Base-by-base conservation (phyloP, 2,888 invertebrate species). In the Pseudeuparius sepicola region DNA sequence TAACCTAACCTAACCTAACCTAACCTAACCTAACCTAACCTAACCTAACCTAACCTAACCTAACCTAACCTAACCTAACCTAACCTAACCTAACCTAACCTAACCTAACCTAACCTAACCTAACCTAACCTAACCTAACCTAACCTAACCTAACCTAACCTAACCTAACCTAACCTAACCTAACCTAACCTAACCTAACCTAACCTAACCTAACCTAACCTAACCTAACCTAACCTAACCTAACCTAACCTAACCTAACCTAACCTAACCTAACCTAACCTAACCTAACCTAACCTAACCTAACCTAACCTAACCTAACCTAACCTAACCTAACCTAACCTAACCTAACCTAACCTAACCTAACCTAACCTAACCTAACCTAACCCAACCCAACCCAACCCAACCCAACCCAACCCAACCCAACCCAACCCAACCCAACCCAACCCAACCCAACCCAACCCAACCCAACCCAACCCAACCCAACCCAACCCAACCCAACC, bases 231-330 rank as follows among this genome's bases (percentile, higher is more conserved):
- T 36, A 40, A 40, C 41, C 44, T 35, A 37, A 44, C 44, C 44
- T 37, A 42, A 41, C 41, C 37, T 34, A 37, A 41, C 41, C 41
- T 32, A 39, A 41, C 36, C 43, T 36, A 39, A 41, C 43, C 34
- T 31, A 37, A 35, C 43, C 41, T 34, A 39, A 43, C 41, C 43
- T 34, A 39, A 38, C 26, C 26, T 11, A 25, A 25, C 26, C 26
- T 11, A 25, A 25, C 26, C 26, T 11, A 25, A 25, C 26, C 26
- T 11, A 25, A 38, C 26, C 26, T 11, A 25, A 20, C 20, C 20
- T 9, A 20, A 20, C 20, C 20, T 9, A 20, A 20, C 20, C 20
- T 9, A 39, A 41, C 37, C 38, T 31, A 39, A 39, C 33, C 39
- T 34, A 40, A 40, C 39, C 39, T 35, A 40, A 40, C 41, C 39